These are phyloP conservation scores for Rhegmatorhina hoffmannsi DNA, from an alignment of 2,113 vertebrate genomes.

Conservation along the genomic window DNA sequence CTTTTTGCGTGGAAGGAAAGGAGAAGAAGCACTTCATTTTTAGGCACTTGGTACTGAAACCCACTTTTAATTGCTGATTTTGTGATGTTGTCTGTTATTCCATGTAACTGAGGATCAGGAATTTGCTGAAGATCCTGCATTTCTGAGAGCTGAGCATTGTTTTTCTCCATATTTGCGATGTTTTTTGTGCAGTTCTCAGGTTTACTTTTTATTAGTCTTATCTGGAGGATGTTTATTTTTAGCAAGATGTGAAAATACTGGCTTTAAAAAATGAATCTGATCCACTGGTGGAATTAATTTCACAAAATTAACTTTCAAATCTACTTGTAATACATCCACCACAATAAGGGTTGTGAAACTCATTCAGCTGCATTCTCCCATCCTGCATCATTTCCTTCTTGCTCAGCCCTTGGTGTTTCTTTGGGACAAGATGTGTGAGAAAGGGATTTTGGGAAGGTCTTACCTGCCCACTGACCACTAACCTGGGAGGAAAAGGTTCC, in stretches of 20 bases:
- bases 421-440: background rate
- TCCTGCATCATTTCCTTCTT: background rate
- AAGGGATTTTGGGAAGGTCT: background rate
- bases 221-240: background rate
- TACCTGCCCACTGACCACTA: background rate
- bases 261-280: background rate
- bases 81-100: background rate
- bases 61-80: background rate
- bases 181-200: background rate
- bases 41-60: background rate
- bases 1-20: background rate
- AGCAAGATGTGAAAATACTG: background rate
- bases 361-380: background rate
- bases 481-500: background rate
- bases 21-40: background rate
- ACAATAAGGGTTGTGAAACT: background rate
- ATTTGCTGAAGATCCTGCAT: background rate
- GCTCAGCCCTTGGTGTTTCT: background rate
- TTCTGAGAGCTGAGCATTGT: background rate
- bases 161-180: background rate
- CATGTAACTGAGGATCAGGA: background rate
- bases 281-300: background rate
- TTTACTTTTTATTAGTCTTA: background rate
- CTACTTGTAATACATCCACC: background rate
- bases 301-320: background rate